Conservation (phyloP, 1,140 invertebrate genomes). For the Camponotus vicinus region DNA sequence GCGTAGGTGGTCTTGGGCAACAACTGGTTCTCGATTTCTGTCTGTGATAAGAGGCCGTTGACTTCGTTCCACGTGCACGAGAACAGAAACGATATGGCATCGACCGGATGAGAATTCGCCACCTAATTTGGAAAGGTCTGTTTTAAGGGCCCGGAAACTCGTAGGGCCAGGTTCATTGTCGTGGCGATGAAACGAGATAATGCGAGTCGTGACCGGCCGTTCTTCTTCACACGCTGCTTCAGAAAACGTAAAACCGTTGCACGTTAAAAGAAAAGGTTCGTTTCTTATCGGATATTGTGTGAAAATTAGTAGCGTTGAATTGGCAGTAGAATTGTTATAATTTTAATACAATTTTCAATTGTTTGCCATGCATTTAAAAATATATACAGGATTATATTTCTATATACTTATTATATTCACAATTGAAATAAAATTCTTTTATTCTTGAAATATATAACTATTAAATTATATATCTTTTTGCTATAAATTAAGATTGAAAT, state of each 20-base stretch:
- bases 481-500: neutral
- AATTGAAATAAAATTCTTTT: neutral
- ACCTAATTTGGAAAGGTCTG: constrained; percentile 72
- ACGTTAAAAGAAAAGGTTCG: neutral
- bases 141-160: constrained; percentile 27
- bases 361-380: neutral
- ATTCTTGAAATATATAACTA: neutral
- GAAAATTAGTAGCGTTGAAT: neutral
- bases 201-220: constrained; percentile 44
- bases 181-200: constrained; percentile 69
- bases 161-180: neutral
- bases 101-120: constrained; percentile 69
- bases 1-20: constrained; percentile 63
- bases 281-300: neutral
- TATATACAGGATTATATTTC: neutral
- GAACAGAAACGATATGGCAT: constrained; percentile 61
- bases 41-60: constrained; percentile 68
- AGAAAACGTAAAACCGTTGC: constrained; percentile 40
- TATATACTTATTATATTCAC: neutral
- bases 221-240: constrained; percentile 59
- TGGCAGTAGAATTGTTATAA: neutral
- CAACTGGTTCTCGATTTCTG: constrained; percentile 59
- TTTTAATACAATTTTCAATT: neutral
- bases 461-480: neutral
- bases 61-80: constrained; percentile 68